A percentile compares a stretch with the other conserved stretches of the same genome.
phyloP scores from a whole-genome alignment of 2,888 invertebrate species.

The Sphaerophoria taeniata region DNA sequence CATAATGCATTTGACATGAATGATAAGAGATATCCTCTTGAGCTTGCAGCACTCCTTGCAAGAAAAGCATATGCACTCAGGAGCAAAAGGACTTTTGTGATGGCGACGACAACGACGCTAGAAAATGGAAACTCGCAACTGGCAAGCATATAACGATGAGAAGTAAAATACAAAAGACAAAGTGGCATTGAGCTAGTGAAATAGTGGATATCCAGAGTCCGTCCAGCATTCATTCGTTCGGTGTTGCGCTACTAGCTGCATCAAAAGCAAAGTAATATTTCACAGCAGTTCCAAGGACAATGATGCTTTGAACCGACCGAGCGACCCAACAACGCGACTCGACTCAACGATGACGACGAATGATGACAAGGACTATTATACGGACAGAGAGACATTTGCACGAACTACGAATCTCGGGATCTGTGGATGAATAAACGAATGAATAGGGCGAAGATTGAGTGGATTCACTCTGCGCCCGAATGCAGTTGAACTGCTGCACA shows the following conservation, averaged over 20 bases:
- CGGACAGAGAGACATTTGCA: constrained; percentile 39
- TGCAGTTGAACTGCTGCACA: constrained; percentile 66
- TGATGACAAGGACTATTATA: background rate
- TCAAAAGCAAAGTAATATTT: constrained; percentile 63
- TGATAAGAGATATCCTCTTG: constrained; percentile 42
- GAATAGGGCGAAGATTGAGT: constrained; percentile 65
- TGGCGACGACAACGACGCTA: background rate
- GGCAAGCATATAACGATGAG: background rate
- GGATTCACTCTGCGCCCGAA: constrained; percentile 60
- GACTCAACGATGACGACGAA: background rate
- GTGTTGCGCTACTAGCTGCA: background rate
- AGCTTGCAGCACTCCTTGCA: constrained; percentile 22
- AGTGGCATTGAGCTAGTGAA: constrained; percentile 9
- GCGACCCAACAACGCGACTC: no score
- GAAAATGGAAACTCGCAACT: background rate
- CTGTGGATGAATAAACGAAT: constrained; percentile 21
- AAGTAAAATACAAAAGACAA: background rate
- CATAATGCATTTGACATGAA: constrained; percentile 53
- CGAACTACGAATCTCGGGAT: constrained; percentile 1
- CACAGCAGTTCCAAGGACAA: constrained; percentile 50
- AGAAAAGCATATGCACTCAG: constrained; percentile 28
- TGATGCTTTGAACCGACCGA: constrained; percentile 46
- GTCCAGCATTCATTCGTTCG: constrained; percentile 3
- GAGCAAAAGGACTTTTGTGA: background rate
- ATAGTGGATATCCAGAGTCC: constrained; percentile 27